Evolutionary conservation across 2,888 invertebrate species (phyloP).

Genomic region (Leucozona laternaria): DNA sequence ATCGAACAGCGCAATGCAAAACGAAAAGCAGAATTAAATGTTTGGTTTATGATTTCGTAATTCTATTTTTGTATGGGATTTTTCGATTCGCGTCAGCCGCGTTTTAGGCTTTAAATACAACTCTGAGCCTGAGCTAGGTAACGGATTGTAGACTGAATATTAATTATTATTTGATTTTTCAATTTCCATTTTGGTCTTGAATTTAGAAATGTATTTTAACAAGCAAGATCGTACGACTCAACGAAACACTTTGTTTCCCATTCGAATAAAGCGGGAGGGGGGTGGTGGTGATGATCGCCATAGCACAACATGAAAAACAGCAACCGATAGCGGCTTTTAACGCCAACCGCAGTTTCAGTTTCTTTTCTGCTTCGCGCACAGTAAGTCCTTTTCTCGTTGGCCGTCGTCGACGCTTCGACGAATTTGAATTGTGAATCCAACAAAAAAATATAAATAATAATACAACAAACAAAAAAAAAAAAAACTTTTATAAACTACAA

Average conservation of each 20-base stretch:
- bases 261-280: constrained; percentile 18
- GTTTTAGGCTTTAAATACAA: no score
- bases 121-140: no score
- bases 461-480: constrained; percentile 39
- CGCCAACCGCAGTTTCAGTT: constrained; percentile 71
- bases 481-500: constrained; percentile 52
- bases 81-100: no score
- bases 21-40: no score
- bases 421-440: constrained; percentile 51
- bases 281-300: constrained; percentile 43
- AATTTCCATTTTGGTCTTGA: no score
- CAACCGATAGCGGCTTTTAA: constrained; percentile 70
- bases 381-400: constrained; percentile 63
- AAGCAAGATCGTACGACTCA: neutral
- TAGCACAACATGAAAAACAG: constrained; percentile 56
- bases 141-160: no score
- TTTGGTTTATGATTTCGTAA: no score
- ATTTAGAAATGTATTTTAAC: no score
- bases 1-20: no score
- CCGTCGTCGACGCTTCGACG: constrained; percentile 38
- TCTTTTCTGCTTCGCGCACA: constrained; percentile 73
- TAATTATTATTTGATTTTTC: no score
- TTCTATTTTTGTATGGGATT: no score
- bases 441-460: constrained; percentile 39
- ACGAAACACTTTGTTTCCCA: neutral